A percentile compares a stretch with the other conserved stretches of the same genome.
phyloP scores from a whole-genome alignment of 2,797 vertebrate genomes.

The Anguilla marmorata region DNA sequence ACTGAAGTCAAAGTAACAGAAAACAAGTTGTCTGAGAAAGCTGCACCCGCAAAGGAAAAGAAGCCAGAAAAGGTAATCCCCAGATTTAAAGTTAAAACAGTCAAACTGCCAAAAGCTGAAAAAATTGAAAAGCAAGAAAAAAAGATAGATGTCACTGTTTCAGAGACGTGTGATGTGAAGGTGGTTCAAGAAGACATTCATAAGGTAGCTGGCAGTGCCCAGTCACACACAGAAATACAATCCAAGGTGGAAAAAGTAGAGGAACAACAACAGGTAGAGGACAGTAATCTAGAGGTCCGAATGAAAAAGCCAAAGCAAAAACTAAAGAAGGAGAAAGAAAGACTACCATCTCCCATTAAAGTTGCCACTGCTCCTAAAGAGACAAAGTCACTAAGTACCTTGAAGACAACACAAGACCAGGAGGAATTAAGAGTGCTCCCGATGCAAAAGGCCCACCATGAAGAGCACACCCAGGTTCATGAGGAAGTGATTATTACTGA shows the following conservation, averaged over 20 bases:
- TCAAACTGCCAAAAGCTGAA: conserved; percentile 46
- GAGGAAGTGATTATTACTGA: conserved; percentile 66
- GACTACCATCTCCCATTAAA: conserved; percentile 56
- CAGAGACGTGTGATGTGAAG: conserved; percentile 52
- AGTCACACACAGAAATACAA: conserved; percentile 44
- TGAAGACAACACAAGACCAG: conserved; percentile 61
- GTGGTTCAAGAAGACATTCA: conserved; percentile 52
- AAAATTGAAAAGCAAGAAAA: conserved; percentile 35
- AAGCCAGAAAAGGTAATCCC: conserved; percentile 49
- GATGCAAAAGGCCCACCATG: conserved; percentile 62
- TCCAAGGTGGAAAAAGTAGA: conserved; percentile 56
- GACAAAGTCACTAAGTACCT: conserved; percentile 46
- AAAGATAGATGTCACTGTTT: conserved; percentile 20
- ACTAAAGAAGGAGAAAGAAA: conserved; percentile 54
- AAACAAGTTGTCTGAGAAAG: conserved; percentile 37
- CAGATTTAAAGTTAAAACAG: conserved; percentile 44
- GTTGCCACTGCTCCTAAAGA: conserved; percentile 57
- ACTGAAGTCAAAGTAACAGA: conserved; percentile 54
- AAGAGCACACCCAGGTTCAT: conserved; percentile 58
- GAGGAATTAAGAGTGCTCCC: conserved; percentile 57
- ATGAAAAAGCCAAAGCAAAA: conserved; percentile 58
- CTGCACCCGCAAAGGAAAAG: conserved; percentile 45
- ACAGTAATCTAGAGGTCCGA: conserved; percentile 54
- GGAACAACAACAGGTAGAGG: conserved; percentile 51
- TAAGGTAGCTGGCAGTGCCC: conserved; percentile 37